Base-by-base conservation (phyloP, 2,888 invertebrate genomes). In the Tetranychus truncatus region DNA sequence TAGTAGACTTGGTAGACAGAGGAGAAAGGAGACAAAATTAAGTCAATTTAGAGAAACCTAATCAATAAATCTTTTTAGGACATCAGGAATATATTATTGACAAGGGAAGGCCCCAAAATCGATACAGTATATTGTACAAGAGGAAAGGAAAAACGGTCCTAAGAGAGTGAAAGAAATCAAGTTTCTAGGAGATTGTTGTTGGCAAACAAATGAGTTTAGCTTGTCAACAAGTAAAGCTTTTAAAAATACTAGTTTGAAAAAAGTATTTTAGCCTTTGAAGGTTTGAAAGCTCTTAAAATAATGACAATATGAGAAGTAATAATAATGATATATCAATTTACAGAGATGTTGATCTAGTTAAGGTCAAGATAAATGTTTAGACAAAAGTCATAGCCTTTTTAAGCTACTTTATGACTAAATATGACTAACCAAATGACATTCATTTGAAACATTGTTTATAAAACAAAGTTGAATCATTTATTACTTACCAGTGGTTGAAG, bases 401-500 rank as follows among this genome's bases (percentile, higher is more conserved):
- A 34, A 34, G 34, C 34, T 34, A 34, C 34, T 34, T 34, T 34
- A 34, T 34, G 34, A 34, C 34, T 34, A 34, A 34, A 34, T 24
- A 69, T 69, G 69, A 69, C 20, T 69, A 55, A 55, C 34, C 34
- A 34, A 24, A 34, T 34, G 1, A 34, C 34, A 34, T 34, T 34
- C 4, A 34, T 34, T 34, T 34, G 34, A 34, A 34, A 34, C 34
- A 34, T 34, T 5, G 34, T 34, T 66, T 11, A 20, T 18, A n/a
- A 66, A 66, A 11, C 1, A 20, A 66, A 66, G 20, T 66, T 18
- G 20, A 66, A 66, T 20, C 3, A 21, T 67, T n/a, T n/a, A 67
- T 72, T 20, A 46, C 72, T 72, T 44, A 72, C 72, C 72, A 44
- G 24, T 87, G 81, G 91, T 89, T 55, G 55, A 69, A 78, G 94